phyloP scores from a whole-genome alignment of 2,888 invertebrate genomes.

The Trissolcus japonicus region DNA sequence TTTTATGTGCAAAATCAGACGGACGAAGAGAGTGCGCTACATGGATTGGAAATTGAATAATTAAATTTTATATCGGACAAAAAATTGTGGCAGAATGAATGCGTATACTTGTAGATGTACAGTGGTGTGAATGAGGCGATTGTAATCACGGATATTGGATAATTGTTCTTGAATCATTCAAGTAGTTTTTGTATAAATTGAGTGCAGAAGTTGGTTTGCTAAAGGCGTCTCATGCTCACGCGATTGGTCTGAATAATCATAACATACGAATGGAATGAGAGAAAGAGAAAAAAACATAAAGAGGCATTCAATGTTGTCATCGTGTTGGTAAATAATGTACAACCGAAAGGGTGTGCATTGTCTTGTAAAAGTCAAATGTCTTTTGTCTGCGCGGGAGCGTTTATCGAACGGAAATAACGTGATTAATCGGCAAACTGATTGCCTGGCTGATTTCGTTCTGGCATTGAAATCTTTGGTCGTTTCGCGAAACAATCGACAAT shows the following conservation, averaged over 20 bases:
- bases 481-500: slow-evolving; percentile 17
- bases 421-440: slow-evolving; percentile 18
- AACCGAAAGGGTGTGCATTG: slow-evolving; percentile 16
- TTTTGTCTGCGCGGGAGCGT: slow-evolving; percentile 10
- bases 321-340: slow-evolving; percentile 31
- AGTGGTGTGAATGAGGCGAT: no score
- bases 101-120: not conserved
- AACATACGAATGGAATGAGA: slow-evolving; percentile 24
- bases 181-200: slow-evolving; percentile 8
- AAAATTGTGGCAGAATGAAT: slow-evolving; percentile 2
- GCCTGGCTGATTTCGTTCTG: not conserved
- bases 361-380: slow-evolving; percentile 20
- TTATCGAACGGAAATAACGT: slow-evolving; percentile 4
- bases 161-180: no score
- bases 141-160: no score
- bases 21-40: not conserved
- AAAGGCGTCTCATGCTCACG: slow-evolving; percentile 16
- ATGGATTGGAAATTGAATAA: slow-evolving; percentile 21
- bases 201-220: slow-evolving; percentile 13
- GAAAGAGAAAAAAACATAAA: not conserved
- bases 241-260: slow-evolving; percentile 22
- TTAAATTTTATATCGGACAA: slow-evolving; percentile 12
- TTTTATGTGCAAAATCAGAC: slow-evolving; percentile 19
- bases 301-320: slow-evolving; percentile 12
- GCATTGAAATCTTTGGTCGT: slow-evolving; percentile 1